Percentiles rank a stretch among this genome's conserved stretches.
Evolutionary conservation across 2,888 invertebrate genomes (phyloP).

Genomic region (Drosophila robusta): DNA sequence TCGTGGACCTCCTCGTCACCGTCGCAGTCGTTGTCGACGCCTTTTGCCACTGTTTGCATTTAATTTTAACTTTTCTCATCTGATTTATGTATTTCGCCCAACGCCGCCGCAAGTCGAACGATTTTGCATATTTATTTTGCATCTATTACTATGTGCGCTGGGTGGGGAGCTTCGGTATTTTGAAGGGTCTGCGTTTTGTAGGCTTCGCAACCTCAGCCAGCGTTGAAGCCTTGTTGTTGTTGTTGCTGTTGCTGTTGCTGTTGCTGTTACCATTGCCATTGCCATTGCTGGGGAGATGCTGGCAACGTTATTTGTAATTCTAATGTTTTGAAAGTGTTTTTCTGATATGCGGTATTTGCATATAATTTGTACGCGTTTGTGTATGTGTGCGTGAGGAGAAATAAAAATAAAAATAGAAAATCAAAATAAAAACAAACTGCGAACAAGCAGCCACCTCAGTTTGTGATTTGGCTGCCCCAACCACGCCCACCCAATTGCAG

Average conservation of each 20-base stretch:
- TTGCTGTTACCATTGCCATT: constrained; percentile 46
- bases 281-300: constrained; percentile 46
- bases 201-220: constrained; percentile 37
- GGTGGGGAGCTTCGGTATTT: constrained; percentile 1
- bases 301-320: constrained; percentile 72
- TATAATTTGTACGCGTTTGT: constrained; percentile 17
- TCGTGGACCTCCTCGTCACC: neutral
- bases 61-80: constrained; percentile 69
- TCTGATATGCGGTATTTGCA: constrained; percentile 60
- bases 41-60: constrained; percentile 72
- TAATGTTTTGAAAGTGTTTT: constrained; percentile 73
- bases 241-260: constrained; percentile 9
- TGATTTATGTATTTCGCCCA: constrained; percentile 74
- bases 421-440: constrained; percentile 9
- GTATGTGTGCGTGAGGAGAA: constrained; percentile 1
- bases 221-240: neutral
- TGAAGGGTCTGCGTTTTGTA: constrained; percentile 22
- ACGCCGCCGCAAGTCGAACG: constrained; percentile 37
- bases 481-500: constrained; percentile 31
- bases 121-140: constrained; percentile 78
- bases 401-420: neutral
- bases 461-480: neutral
- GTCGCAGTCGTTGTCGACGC: neutral
- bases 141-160: constrained; percentile 55
- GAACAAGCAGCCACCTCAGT: constrained; percentile 10